phyloP scores from a whole-genome alignment of 2,113 vertebrate species.

The Lota lota region DNA sequence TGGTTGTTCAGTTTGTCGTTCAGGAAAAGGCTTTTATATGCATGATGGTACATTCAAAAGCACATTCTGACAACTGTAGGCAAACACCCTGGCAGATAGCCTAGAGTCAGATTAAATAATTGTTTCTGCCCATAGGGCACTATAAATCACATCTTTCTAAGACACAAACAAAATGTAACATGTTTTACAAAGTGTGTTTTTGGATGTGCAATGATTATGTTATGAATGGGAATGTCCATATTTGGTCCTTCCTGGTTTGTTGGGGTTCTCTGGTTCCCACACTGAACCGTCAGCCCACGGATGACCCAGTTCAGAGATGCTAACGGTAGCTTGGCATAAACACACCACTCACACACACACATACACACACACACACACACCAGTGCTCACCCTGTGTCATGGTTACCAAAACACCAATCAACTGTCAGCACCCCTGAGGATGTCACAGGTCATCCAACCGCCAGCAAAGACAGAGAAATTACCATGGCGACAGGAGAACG shows the following conservation, averaged over 20 bases:
- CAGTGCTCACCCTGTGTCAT: conserved; percentile 44
- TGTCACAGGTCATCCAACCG: conserved; percentile 53
- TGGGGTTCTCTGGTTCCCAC: conserved; percentile 18
- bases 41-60: no score
- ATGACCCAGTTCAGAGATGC: conserved; percentile 5
- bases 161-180: no score
- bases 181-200: no score
- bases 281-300: conserved; percentile 12
- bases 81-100: no score
- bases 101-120: no score
- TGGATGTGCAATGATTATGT: no score
- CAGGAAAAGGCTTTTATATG: no score
- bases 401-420: conserved; percentile 41
- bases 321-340: background rate
- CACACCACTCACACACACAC: background rate
- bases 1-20: no score
- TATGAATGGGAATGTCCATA: background rate
- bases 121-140: no score
- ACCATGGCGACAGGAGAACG: conserved; percentile 48
- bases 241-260: conserved; percentile 1
- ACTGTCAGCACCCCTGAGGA: conserved; percentile 33
- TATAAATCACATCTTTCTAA: no score
- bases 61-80: no score
- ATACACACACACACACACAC: conserved; percentile 2
- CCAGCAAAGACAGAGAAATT: conserved; percentile 41